Base-by-base conservation (phyloP, 2,797 vertebrate species). In the Crax fasciolata region DNA sequence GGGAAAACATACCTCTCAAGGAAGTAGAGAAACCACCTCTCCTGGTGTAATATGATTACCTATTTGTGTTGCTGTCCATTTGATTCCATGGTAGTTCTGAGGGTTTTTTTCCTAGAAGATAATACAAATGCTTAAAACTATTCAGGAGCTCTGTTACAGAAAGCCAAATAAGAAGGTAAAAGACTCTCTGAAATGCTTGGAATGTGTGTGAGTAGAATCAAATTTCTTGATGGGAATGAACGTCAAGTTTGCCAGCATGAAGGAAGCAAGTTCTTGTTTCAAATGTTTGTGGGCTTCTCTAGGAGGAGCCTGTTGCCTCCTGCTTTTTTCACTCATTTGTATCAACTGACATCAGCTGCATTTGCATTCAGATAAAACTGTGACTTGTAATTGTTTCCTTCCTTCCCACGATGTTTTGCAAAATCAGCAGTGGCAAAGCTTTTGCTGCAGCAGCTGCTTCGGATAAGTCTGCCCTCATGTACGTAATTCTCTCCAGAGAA, bases 191-290 rank as follows among this genome's bases (percentile, higher is more conserved):
- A 90, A 93, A 73, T 71, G 38, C 38, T 91, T 28, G 59, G 35
- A 9, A 44, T 90, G 11, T 57, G 11, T 78, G 46, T 81, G 44
- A 91, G 65, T 87, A 76, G 55, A 91, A 77, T 89, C 68, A 62
- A 41, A 52, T 90, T 86, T 92, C 82, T 95, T 87, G 13, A 66
- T 84, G 49, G 44, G 71, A 84, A 65, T 73, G 13, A 76, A 52
- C 82, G 46, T 65, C 75, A 65, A n/a, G 13, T 72, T 93, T 81
- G 54, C 58, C 79, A 66, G 7, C 9, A 2, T 66, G 55, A 81
- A 83, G 66, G 35, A 87, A 78, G 62, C 78, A 24, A 48, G 20
- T 85, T 92, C 89, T 79, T 83, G 35, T 87, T 93, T 84, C 62
- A 44, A 27, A 13, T 75, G 39, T 16, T 23, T 28, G 27, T 54